Conservation (phyloP, 1,140 invertebrate genomes). For the Caligus rogercresseyi region DNA sequence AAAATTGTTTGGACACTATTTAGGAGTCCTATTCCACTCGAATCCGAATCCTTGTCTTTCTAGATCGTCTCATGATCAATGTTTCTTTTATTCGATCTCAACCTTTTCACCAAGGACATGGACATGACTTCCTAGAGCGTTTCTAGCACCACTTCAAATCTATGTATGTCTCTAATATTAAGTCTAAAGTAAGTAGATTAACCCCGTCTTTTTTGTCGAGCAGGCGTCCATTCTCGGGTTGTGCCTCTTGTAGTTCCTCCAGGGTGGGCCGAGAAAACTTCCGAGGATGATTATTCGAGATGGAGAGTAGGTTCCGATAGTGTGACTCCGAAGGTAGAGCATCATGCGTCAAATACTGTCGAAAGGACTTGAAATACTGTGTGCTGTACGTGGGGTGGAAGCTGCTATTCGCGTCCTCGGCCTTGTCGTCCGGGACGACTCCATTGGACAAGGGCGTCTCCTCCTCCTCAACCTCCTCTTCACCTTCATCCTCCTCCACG, state of each 20-base stretch:
- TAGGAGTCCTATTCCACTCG: too few species aligned
- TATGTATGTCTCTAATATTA: too few species aligned
- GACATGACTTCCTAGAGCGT: too few species aligned
- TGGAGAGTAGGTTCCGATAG: slow-evolving; percentile 20
- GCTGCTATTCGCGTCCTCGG: background rate
- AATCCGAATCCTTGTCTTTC: too few species aligned
- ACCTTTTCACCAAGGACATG: too few species aligned
- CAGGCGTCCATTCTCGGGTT: background rate
- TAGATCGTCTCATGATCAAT: too few species aligned
- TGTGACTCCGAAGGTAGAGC: slow-evolving; percentile 24
- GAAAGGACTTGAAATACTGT: slow-evolving; percentile 24
- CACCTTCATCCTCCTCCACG: too few species aligned
- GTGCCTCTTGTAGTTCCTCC: slow-evolving; percentile 10
- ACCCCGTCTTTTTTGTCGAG: background rate
- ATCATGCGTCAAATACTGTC: slow-evolving; percentile 25
- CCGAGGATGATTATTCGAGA: background rate
- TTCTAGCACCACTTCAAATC: too few species aligned
- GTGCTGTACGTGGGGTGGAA: slow-evolving; percentile 22
- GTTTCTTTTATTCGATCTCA: too few species aligned
- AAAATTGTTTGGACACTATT: too few species aligned
- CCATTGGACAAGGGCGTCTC: background rate
- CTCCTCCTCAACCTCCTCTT: background rate
- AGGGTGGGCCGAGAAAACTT: slow-evolving; percentile 10
- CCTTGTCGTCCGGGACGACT: background rate
- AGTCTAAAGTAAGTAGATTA: background rate